A percentile compares a stretch with the other conserved stretches of the same genome.
phyloP scores from a whole-genome alignment of 2,888 invertebrate genomes.

The Ptilodon capucinus region DNA sequence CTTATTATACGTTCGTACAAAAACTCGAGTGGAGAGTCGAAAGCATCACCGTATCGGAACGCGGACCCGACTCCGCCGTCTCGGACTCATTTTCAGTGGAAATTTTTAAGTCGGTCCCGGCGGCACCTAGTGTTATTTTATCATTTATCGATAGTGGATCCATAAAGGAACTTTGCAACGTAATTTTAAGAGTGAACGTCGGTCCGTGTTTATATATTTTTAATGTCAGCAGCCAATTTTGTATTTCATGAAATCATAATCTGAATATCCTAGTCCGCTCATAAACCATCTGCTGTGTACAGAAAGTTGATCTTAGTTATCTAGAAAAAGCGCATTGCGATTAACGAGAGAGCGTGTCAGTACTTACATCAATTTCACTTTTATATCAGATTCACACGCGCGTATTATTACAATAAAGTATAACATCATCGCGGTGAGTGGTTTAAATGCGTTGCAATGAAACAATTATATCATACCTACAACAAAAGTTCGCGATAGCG shows the following conservation, averaged over 20 bases:
- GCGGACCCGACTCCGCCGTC: background rate
- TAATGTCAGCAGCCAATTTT: background rate
- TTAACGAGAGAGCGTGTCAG: slow-evolving; percentile 8
- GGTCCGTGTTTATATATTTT: slow-evolving; percentile 2
- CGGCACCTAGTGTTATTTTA: background rate
- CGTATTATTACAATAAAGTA: slow-evolving; percentile 6
- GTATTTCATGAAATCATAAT: background rate
- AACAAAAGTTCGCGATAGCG: slow-evolving; percentile 9
- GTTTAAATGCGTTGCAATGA: slow-evolving; percentile 15
- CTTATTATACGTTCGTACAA: too few species aligned
- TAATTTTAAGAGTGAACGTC: slow-evolving; percentile 5
- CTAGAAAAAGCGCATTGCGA: slow-evolving; percentile 10
- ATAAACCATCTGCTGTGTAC: background rate
- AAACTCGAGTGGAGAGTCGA: background rate
- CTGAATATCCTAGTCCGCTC: slow-evolving; percentile 5
- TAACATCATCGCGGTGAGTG: slow-evolving; percentile 28
- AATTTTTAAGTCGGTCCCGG: background rate
- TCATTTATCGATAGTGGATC: background rate
- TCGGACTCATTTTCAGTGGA: background rate
- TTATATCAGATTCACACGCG: slow-evolving; percentile 18
- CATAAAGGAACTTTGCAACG: background rate
- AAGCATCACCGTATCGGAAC: background rate
- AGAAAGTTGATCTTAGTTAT: background rate
- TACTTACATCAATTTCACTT: slow-evolving; percentile 8
- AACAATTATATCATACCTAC: slow-evolving; percentile 13